These are phyloP conservation scores for Timandra comae DNA, from an alignment of 2,888 invertebrate genomes.

Conservation along the genomic window DNA sequence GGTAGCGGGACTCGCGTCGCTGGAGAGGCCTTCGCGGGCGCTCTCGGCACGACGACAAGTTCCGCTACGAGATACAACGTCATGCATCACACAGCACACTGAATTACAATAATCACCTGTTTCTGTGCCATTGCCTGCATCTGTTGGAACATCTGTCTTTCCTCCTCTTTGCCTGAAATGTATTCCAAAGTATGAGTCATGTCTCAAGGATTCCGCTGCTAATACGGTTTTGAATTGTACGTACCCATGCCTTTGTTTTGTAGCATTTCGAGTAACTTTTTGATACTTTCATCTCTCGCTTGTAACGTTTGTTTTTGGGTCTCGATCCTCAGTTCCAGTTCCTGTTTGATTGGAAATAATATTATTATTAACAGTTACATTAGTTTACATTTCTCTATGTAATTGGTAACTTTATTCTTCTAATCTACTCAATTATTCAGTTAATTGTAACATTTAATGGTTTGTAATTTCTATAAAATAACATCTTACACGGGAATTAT, in stretches of 20 bases:
- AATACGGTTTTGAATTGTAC: slow-evolving; percentile 37
- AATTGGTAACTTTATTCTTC: too few relatives aligned
- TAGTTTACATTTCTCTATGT: too few relatives aligned
- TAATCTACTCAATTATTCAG: too few relatives aligned
- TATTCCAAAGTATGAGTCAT: slow-evolving; percentile 57
- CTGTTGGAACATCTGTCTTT: slow-evolving; percentile 96
- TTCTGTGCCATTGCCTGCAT: slow-evolving; percentile 98
- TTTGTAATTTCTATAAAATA: too few relatives aligned
- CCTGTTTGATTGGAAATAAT: slow-evolving; percentile 72
- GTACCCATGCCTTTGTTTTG: slow-evolving; percentile 98
- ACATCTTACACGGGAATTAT: too few relatives aligned
- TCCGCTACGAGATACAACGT: slow-evolving; percentile 32
- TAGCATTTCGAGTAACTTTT: slow-evolving; percentile 98
- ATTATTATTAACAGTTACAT: slow-evolving; percentile 18
- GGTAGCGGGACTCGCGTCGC: slow-evolving; percentile 44
- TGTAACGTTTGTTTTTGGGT: slow-evolving; percentile 98
- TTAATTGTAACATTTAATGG: too few relatives aligned
- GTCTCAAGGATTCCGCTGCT: slow-evolving; percentile 10
- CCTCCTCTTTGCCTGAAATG: slow-evolving; percentile 93
- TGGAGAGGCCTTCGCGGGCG: too few relatives aligned
- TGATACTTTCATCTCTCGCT: slow-evolving; percentile 98
- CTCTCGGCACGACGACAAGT: slow-evolving; percentile 30
- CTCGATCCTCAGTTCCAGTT: slow-evolving; percentile 96
- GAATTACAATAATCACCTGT: slow-evolving; percentile 81
- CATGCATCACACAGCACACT: slow-evolving; percentile 41